Evolutionary conservation across 1,140 invertebrate species (phyloP).

Genomic region (Thrips palmi): DNA sequence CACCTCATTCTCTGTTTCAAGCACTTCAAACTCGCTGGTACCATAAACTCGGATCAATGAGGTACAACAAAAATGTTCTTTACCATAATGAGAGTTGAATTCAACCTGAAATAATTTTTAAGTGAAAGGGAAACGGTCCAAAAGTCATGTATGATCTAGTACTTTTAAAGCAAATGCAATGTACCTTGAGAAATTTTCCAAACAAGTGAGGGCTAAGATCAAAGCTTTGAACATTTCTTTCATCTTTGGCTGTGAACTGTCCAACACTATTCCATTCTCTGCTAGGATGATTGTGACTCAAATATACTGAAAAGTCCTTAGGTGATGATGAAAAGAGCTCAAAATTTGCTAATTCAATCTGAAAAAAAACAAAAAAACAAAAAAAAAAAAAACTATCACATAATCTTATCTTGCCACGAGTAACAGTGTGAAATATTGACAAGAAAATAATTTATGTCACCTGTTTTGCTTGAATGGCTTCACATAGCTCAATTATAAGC

Average conservation of each 20-base stretch:
- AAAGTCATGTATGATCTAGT: too few species aligned
- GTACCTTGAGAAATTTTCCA: conserved; percentile 83
- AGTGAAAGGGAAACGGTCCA: neutral
- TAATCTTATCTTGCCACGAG: neutral
- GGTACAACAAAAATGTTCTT: conserved; percentile 93
- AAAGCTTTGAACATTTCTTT: conserved; percentile 76
- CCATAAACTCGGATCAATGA: conserved; percentile 83
- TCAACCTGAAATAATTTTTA: too few species aligned
- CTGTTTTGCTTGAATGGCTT: conserved; percentile 84
- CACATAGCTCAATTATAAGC: conserved; percentile 95
- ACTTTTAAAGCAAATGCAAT: too few species aligned
- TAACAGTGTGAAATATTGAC: neutral
- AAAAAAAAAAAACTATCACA: too few species aligned
- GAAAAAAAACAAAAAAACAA: conserved; percentile 17
- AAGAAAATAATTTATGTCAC: too few species aligned
- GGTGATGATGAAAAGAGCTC: conserved; percentile 96
- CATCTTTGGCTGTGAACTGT: conserved; percentile 70
- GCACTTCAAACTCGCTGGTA: conserved; percentile 65
- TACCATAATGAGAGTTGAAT: conserved; percentile 80
- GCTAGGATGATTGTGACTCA: conserved; percentile 80
- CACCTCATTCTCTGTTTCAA: conserved; percentile 52
- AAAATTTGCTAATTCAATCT: conserved; percentile 89
- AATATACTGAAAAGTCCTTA: conserved; percentile 68
- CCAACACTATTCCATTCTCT: conserved; percentile 83
- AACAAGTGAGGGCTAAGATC: conserved; percentile 59